Evolutionary conservation across 2,888 invertebrate genomes (phyloP), one percentile per base, ranked within the genome.

Genomic region (Mesorhabditis sp.): DNA sequence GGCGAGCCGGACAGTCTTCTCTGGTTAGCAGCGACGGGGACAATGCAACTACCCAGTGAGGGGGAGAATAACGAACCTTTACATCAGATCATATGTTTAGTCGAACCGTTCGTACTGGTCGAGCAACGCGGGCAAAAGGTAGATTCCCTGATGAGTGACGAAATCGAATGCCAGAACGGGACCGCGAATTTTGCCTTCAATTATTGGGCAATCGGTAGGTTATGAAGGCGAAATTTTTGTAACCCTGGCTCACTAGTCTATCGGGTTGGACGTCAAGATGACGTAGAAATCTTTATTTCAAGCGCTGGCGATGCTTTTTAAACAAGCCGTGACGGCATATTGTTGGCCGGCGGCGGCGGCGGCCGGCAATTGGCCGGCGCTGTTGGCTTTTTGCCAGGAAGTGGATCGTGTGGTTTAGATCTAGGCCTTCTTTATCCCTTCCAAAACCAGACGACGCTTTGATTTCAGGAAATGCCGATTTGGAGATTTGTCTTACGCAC

Each of bases 1-100:
- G 84, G 84, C n/a, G 82, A 84, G 67, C 84, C 84, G 5, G 84
- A 84, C 64, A 76, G 78, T 66, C 68, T 84, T 7, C 72, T 84
- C 45, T 84, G 84, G 84, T 65, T 84, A 61, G 84, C 84, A 7
- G 83, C 83, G n/a, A 84, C 83, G 28, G 83, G 83, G 45, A 84
- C 84, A 7, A 82, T 82, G 80, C 79, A 80, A 70, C 71, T 82
- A 62, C 84, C 84, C 45, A 70, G 80, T 77, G 65, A 67, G 65
- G 62, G 43, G 28, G 28, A 28, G 28, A 28, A 28, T 28, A 28
- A 28, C 28, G 28, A 28, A 13, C 15, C 63, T 63, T 41, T 13
- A 15, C 63, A 50, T 50, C 58, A 50, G n/a, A 50, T 13, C 7
- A 50, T 50, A 10, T 13, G 63, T 77, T 45, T 64, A 80, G 81